These are phyloP conservation scores for Acleris holmiana DNA, from an alignment of 2,888 invertebrate genomes.

Conservation along the genomic window DNA sequence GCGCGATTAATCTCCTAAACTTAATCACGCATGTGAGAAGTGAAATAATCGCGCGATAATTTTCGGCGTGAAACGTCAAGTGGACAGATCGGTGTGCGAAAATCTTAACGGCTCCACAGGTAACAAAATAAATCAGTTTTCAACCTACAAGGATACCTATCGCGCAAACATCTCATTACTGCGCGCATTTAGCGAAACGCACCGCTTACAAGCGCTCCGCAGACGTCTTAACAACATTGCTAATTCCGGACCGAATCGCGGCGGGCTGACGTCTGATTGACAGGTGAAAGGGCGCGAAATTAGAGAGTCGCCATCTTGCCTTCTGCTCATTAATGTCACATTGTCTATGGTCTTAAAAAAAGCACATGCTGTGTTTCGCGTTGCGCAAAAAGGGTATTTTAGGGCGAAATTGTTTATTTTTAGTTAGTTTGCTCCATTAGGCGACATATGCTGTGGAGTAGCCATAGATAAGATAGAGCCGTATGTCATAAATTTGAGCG, in stretches of 20 bases:
- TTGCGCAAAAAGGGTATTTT: slow-evolving; percentile 54
- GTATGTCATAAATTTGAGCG: slow-evolving; percentile 78
- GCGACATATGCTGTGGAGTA: slow-evolving; percentile 81
- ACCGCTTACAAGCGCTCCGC: slow-evolving; percentile 58
- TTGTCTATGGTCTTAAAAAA: slow-evolving; percentile 42
- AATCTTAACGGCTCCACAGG: slow-evolving; percentile 57
- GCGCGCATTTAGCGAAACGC: slow-evolving; percentile 55
- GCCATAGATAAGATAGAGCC: slow-evolving; percentile 81
- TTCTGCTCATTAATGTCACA: slow-evolving; percentile 52
- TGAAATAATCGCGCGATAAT: slow-evolving; percentile 42
- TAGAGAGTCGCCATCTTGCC: slow-evolving; percentile 59
- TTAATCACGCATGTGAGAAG: slow-evolving; percentile 51
- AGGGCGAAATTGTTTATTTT: slow-evolving; percentile 70
- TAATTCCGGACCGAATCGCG: slow-evolving; percentile 61
- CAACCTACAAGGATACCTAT: slow-evolving; percentile 12
- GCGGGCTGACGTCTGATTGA: slow-evolving; percentile 74
- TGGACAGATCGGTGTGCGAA: slow-evolving; percentile 69
- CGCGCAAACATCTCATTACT: slow-evolving; percentile 35
- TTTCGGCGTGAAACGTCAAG: slow-evolving; percentile 42
- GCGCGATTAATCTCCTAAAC: slow-evolving; percentile 57
- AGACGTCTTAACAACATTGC: slow-evolving; percentile 56
- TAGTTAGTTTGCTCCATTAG: slow-evolving; percentile 65
- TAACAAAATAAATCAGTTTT: slow-evolving; percentile 44
- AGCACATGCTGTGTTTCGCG: slow-evolving; percentile 65
- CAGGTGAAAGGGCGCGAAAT: slow-evolving; percentile 81